Base-by-base conservation (phyloP, 2,113 vertebrate genomes). In the Urocolius indicus region DNA sequence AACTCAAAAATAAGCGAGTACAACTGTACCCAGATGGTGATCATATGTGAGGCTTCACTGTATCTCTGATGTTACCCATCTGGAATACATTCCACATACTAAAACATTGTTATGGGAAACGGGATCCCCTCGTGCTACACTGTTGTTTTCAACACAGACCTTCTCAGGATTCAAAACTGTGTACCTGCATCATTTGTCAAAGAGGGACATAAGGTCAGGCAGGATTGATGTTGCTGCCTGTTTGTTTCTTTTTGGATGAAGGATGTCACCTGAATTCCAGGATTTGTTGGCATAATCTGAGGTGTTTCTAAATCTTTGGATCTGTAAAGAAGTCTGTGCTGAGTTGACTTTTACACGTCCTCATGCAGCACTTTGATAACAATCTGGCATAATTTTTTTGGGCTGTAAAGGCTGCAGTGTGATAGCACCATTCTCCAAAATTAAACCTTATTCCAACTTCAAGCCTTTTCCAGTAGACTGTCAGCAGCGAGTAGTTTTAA, bases 71-170 rank as follows among this genome's bases (percentile, higher is more conserved):
- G 23, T 49, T 71, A 30, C 19, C 29, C 36, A 10, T 27, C 36
- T 63, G 55, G 18, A 71, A 6, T 2, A 51, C 0, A 2, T 46
- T 54, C 23, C 14, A 11, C 13, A 3, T 32, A 34, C 26, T 2
- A 4, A 74, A 84, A 46, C 4, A 5, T 2, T 12, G 19, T 13
- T 26, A 12, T 2, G 8, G 52, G 41, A 84, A 59, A 48, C 0
- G 3, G 57, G n/a, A 41, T 67, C 14, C 12, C 18, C n/a, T 46
- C 1, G 0, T 59, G 29, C 59, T 34, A 16, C 16, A 0, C 23
- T 65, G 54, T 29, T 0, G 1, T 45, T 71, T 61, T 19, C 41
- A 26, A 3, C 15, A 11, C 24, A 66, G 36, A 23, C 29, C 17
- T 79, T 38, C 71, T 49, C 58, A n/a, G 46, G 30, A 11, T 43